Base-by-base conservation (phyloP, 2,797 vertebrate species). In the Emys orbicularis region DNA sequence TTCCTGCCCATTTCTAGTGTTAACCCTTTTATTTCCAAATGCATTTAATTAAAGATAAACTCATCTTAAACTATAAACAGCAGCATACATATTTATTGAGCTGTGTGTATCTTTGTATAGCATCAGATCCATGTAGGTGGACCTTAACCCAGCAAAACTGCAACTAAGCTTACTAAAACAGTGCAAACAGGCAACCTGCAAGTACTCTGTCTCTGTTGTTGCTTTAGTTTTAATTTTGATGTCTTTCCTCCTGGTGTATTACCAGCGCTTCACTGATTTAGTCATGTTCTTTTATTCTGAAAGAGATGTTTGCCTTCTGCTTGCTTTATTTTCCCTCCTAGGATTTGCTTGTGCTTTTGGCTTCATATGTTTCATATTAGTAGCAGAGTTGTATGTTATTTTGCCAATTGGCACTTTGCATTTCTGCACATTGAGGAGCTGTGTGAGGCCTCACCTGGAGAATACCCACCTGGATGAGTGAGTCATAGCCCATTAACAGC, bases 391-490 rank as follows among this genome's bases (percentile, higher is more conserved):
- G 93, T 93, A 83, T 54, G 86, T 41, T 86, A 84, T 86, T 97
- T 90, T 96, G 89, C 95, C 96, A 98, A 88, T 94, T 98, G 97
- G 97, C 96, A 95, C 76, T 91, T 92, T 5, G 0, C 86, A 97
- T 95, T 97, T 97, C 94, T 97, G 94, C 94, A 97, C 96, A 97
- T 94, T 97, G 96, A 97, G 95, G 96, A 97, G 94, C 93, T 96
- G 84, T 96, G 95, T 97, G 95, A 97, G 92, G 94, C 95, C 95
- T 96, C 87, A 81, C 95, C 79, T 94, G 59, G 90, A 94, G 96
- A 96, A 96, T 84, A 93, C 15, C 81, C 90, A 90, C 90, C 84
- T 87, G 84, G 94, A 95, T 97, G 95, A 96, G 95, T 93, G 59
- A 90, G 37, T 93, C 90, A 87, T n/a, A 27, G 29, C 81, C 81